Evolutionary conservation across 2,888 invertebrate species (phyloP).

Genomic region (Microctonus brassicae): DNA sequence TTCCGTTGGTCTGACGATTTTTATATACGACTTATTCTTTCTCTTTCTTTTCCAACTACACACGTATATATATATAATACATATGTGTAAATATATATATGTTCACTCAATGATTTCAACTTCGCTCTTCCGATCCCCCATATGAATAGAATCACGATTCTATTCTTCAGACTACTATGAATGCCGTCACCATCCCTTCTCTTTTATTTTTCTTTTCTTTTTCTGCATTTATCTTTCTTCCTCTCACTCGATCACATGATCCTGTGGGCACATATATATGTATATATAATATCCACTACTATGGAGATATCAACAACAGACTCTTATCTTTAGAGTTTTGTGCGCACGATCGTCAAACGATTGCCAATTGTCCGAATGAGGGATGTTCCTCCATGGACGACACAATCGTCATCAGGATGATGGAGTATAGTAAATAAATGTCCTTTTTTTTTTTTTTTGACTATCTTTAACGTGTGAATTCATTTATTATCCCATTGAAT

Average conservation of each 20-base stretch:
- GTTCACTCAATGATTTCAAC: constrained; percentile 40
- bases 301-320: constrained; percentile 58
- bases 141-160: constrained; percentile 65
- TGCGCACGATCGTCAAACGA: constrained; percentile 49
- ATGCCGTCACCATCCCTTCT: constrained; percentile 40
- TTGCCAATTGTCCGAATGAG: constrained; percentile 57
- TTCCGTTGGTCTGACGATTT: constrained; percentile 47
- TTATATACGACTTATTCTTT: constrained; percentile 23
- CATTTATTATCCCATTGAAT: neutral
- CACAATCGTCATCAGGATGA: constrained; percentile 19
- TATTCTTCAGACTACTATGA: constrained; percentile 59
- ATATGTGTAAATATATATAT: neutral
- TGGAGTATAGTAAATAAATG: constrained; percentile 1
- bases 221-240: neutral
- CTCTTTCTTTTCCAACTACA: constrained; percentile 17
- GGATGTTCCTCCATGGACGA: constrained; percentile 38
- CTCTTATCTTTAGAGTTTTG: constrained; percentile 61
- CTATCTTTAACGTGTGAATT: neutral
- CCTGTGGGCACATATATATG: neutral
- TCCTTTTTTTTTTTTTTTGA: neutral
- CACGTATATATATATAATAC: no score
- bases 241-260: constrained; percentile 10
- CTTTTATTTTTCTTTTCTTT: constrained; percentile 35
- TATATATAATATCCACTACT: constrained; percentile 10
- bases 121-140: constrained; percentile 45